Conservation (phyloP, 2,797 vertebrate species). For the Hyperoplus immaculatus region DNA sequence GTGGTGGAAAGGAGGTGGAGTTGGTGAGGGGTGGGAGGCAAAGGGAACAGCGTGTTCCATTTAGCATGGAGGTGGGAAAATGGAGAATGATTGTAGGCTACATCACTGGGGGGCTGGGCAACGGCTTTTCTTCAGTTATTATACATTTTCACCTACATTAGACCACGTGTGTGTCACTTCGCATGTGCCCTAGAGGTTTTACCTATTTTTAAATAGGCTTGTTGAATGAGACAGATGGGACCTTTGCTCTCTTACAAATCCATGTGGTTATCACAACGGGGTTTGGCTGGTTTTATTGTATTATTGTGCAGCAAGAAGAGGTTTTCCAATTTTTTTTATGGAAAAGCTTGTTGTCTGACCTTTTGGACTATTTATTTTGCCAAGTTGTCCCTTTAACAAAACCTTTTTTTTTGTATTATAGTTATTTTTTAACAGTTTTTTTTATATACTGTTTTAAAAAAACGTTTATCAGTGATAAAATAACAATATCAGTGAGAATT, state of each 20-base stretch:
- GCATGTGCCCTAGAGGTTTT: neutral
- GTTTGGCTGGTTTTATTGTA: neutral
- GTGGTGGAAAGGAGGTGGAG: slow-evolving; percentile 30
- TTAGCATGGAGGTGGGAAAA: slow-evolving; percentile 50
- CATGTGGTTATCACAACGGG: neutral
- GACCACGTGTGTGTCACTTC: neutral
- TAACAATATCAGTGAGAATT: neutral
- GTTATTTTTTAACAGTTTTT: neutral
- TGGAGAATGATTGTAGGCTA: slow-evolving; percentile 1
- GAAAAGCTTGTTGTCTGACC: too few species aligned
- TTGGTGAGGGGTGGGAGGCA: slow-evolving; percentile 22
- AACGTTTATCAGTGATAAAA: too few species aligned
- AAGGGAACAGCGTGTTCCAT: slow-evolving; percentile 74
- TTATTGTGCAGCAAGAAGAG: neutral
- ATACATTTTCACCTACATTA: slow-evolving; percentile 20
- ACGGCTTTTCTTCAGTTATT: slow-evolving; percentile 1
- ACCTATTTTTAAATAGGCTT: neutral
- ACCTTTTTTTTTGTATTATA: neutral
- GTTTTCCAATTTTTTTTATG: neutral
- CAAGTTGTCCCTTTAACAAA: neutral
- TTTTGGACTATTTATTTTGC: neutral
- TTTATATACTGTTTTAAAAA: neutral
- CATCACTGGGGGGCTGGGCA: slow-evolving; percentile 4
- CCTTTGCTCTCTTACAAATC: too few species aligned
- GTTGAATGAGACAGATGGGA: neutral